These are phyloP conservation scores for Eurytemora carolleeae DNA, from an alignment of 1,140 invertebrate genomes.

Conservation along the genomic window DNA sequence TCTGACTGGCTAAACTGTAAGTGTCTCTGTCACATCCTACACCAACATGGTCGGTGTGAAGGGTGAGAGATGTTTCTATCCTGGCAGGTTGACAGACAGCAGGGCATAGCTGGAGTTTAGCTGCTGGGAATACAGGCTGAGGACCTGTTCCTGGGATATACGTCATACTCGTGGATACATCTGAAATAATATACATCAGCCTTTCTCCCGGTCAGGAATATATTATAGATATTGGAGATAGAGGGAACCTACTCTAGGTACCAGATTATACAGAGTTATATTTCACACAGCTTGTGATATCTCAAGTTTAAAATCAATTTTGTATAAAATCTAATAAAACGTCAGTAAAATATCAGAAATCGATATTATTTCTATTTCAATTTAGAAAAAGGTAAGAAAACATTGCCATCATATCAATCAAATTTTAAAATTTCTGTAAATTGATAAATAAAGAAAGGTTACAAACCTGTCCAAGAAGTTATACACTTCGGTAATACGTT, in stretches of 20 bases:
- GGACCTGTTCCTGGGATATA: slow-evolving; percentile 64
- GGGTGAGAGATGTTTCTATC: slow-evolving; percentile 40
- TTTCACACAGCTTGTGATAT: no score
- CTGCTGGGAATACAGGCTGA: slow-evolving; percentile 57
- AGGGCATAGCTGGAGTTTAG: slow-evolving; percentile 63
- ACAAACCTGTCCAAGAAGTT: slow-evolving; percentile 55
- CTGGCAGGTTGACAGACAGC: slow-evolving; percentile 44
- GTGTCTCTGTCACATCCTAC: slow-evolving; percentile 77
- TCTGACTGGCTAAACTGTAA: slow-evolving; percentile 62
- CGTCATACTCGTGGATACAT: slow-evolving; percentile 68
- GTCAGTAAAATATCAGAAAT: not conserved
- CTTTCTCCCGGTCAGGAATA: no score
- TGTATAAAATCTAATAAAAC: no score
- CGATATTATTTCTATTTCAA: not conserved
- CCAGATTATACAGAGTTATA: no score
- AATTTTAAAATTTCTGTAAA: no score
- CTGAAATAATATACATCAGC: no score
- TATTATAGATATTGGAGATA: no score
- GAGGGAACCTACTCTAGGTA: no score
- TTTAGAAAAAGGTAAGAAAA: no score
- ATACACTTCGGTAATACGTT: slow-evolving; percentile 57
- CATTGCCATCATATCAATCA: no score
- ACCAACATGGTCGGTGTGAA: slow-evolving; percentile 63
- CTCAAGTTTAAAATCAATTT: no score
- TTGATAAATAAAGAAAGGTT: no score